Percentiles rank a stretch among this genome's conserved stretches.
phyloP scores from a whole-genome alignment of 2,797 vertebrate genomes.

The Alca torda region DNA sequence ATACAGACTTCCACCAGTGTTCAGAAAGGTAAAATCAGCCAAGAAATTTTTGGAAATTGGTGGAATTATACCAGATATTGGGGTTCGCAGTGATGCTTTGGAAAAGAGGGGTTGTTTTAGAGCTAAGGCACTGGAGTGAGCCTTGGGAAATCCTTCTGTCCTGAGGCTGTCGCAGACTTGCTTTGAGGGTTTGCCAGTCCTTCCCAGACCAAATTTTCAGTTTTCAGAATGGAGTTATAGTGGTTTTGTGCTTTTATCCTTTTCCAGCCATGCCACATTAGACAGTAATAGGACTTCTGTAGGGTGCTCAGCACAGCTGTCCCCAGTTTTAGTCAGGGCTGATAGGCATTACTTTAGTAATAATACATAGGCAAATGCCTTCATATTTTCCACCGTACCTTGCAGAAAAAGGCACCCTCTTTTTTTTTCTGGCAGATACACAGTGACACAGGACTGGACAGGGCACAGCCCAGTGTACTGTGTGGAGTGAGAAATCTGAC shows the following conservation, averaged over 20 bases:
- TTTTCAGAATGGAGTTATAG: background rate
- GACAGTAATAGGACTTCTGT: background rate
- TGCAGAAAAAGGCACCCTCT: background rate
- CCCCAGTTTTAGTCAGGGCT: background rate
- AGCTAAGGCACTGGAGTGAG: background rate
- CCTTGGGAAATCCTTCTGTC: background rate
- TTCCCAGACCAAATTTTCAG: background rate
- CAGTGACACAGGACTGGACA: background rate
- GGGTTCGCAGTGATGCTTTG: background rate
- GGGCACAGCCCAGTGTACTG: background rate
- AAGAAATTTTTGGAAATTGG: background rate
- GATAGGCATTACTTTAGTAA: background rate
- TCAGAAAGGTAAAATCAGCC: background rate
- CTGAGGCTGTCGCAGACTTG: background rate
- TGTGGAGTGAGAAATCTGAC: background rate
- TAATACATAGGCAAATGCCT: background rate
- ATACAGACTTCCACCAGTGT: background rate
- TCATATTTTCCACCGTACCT: fast-evolving
- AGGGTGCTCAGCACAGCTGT: background rate
- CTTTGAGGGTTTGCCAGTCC: background rate
- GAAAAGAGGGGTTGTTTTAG: background rate
- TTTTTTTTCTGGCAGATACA: background rate
- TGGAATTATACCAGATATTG: background rate
- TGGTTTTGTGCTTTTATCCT: background rate
- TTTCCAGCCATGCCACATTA: background rate